These are phyloP conservation scores for Drosophila melanosoma DNA, from an alignment of 2,888 invertebrate species.

Conservation along the genomic window DNA sequence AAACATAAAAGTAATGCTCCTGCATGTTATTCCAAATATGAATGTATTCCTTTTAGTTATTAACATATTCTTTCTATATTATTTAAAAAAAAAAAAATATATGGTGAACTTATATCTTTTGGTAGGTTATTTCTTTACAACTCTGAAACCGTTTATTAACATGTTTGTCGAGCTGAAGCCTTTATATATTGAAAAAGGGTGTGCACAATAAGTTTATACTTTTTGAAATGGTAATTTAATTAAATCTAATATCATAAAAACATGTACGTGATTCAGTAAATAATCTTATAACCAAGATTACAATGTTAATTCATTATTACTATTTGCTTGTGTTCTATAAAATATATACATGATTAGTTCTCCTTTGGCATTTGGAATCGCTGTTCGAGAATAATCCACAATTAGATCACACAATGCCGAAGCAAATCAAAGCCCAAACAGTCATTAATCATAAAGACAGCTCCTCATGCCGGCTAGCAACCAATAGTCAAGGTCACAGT, in stretches of 20 bases:
- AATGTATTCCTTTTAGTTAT: not conserved
- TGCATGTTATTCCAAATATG: accelerated
- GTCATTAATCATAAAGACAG: conserved; percentile 48
- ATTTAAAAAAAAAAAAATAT: no score
- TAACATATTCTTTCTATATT: no score
- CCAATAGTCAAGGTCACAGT: conserved; percentile 51
- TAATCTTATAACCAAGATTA: no score
- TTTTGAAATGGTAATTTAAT: not conserved
- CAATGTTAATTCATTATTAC: not conserved
- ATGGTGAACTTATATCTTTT: not conserved
- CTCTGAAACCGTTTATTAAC: not conserved
- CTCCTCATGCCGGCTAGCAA: conserved; percentile 12
- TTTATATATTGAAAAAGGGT: not conserved
- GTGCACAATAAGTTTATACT: no score
- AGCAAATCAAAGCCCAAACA: conserved; percentile 31
- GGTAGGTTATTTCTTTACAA: no score
- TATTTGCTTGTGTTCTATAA: not conserved
- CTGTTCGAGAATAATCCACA: conserved; percentile 2
- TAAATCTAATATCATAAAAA: not conserved
- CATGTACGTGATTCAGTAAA: not conserved
- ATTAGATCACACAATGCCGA: conserved; percentile 22
- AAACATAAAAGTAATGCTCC: not conserved
- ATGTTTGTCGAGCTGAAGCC: not conserved
- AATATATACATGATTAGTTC: not conserved
- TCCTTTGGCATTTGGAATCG: not conserved